Evolutionary conservation across 2,888 invertebrate species (phyloP).

Genomic region (Uropetala carovei): DNA sequence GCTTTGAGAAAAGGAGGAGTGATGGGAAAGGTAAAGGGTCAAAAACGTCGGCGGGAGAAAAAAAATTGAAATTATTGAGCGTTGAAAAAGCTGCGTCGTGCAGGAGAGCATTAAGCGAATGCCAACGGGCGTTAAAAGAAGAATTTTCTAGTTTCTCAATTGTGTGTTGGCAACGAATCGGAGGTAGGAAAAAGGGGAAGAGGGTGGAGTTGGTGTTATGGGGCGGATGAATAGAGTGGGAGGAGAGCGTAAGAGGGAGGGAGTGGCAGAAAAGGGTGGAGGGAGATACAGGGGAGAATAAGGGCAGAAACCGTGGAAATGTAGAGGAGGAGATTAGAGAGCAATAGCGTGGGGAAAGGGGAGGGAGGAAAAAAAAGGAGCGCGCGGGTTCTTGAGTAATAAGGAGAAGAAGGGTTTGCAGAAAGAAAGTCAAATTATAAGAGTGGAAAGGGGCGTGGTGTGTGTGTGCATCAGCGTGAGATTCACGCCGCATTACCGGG

Average conservation of each 20-base stretch:
- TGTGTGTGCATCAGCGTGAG: neutral
- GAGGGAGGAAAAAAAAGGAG: too few relatives aligned
- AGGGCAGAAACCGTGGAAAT: neutral
- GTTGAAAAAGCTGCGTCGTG: slow-evolving; percentile 12
- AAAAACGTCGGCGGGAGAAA: neutral
- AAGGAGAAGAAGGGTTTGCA: neutral
- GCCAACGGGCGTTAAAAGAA: slow-evolving; percentile 4
- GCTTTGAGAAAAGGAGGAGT: neutral
- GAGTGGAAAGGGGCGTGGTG: neutral
- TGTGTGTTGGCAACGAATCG: neutral
- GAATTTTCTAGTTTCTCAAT: neutral
- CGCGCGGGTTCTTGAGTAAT: too few relatives aligned
- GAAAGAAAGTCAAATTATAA: neutral
- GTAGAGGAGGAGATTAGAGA: neutral
- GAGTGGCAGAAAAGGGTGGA: neutral
- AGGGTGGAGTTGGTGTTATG: neutral
- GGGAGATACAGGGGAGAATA: neutral
- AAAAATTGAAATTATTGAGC: neutral
- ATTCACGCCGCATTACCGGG: neutral
- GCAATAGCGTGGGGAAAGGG: too few relatives aligned
- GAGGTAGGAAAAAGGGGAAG: neutral
- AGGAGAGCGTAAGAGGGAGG: neutral
- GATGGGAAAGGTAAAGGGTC: slow-evolving; percentile 7
- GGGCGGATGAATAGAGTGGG: neutral
- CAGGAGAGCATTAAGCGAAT: neutral